Conservation (phyloP, 1,140 invertebrate genomes). For the Diabrotica virgifera region DNA sequence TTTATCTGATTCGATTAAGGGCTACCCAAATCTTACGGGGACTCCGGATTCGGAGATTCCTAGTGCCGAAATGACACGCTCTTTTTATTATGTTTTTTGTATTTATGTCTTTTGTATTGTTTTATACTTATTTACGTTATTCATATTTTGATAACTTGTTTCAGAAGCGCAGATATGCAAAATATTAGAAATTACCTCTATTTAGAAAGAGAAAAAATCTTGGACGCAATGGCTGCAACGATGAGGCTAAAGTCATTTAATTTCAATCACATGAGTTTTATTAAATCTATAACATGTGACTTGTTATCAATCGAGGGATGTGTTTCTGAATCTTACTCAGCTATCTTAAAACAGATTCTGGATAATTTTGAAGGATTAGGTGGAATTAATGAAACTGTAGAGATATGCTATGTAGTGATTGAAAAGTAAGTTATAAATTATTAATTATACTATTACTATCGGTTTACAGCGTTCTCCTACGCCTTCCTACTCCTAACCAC, state of each 20-base stretch:
- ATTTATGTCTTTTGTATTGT: no score
- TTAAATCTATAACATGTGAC: neutral
- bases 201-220: neutral
- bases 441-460: no score
- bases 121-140: neutral
- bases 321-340: conserved; percentile 3
- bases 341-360: conserved; percentile 5
- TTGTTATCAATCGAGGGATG: neutral
- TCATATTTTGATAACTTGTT: neutral
- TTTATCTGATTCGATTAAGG: no score
- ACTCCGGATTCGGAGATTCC: no score
- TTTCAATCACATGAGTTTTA: neutral
- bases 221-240: neutral
- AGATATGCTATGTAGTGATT: conserved; percentile 1
- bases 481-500: no score
- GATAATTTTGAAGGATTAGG: conserved; percentile 2
- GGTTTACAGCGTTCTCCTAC: no score
- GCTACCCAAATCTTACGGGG: no score
- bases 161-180: no score
- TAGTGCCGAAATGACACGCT: no score
- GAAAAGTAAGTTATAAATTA: conserved; percentile 8
- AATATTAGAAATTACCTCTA: no score
- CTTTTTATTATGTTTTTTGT: no score
- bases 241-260: conserved; percentile 9
- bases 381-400: conserved; percentile 5